Base-by-base conservation (phyloP, 2,797 vertebrate species). In the Pangasius djambal region DNA sequence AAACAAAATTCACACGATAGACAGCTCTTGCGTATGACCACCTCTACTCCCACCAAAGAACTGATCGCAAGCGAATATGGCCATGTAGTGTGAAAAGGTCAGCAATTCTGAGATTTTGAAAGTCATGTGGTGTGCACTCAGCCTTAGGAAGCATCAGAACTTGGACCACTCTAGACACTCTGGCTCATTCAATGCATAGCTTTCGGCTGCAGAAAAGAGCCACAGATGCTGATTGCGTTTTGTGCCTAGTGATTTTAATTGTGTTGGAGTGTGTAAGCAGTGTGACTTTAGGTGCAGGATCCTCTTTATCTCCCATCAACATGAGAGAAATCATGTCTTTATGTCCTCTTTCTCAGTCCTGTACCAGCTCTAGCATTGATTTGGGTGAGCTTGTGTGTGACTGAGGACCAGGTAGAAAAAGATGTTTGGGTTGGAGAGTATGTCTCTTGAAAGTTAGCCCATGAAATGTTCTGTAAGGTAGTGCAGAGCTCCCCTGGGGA, bases 221-320 rank as follows among this genome's bases (percentile, higher is more conserved):
- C 59, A 91, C 25, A 79, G 44, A 87, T 86, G 67, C 25, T 86
- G 86, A 82, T 88, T 78, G 59, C 72, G 69, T 87, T 88, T 77
- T 88, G 50, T 55, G 31, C 28, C 67, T 59, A 84, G 83, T 72
- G 50, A n/a, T 70, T 55, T 57, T 86, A 69, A 83, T 69, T 83
- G 78, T 86, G 6, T 86, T 88, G 79, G 78, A n/a, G 8, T 88
- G 18, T 83, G 84, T 86, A 70, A 78, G 25, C 61, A 70, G 74
- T 78, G 37, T 78, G 61, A 77, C 40, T 65, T 50, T 37, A 34
- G 44, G 5, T 78, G 44, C 48, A 52, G 13, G 4, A 81, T 57
- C 52, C 52, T 81, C 18, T 81, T 55, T 28, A 20, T 63, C 31
- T 6, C 31, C n/a, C 9, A 10, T 37, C 20, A 44, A 18, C 81